Conservation (phyloP, 2,113 vertebrate species). For the Sinocyclocheilus anophthalmus region DNA sequence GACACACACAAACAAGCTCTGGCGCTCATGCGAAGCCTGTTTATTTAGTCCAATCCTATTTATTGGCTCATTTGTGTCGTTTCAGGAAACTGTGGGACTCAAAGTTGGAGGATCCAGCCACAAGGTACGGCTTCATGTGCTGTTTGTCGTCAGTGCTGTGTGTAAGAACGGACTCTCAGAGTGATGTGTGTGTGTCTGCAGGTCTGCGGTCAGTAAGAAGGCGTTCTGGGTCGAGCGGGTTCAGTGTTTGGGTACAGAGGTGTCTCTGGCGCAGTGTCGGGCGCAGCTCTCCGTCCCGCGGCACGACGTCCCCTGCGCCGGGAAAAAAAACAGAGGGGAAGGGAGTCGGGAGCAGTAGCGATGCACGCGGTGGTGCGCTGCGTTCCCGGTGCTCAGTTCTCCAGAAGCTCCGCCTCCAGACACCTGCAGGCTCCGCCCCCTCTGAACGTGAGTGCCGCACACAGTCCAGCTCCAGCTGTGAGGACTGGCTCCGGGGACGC, state of each 20-base stretch:
- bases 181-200: constrained; percentile 43
- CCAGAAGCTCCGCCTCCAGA: constrained; percentile 38
- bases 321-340: no score
- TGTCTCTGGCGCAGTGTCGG: constrained; percentile 82
- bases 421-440: constrained; percentile 66
- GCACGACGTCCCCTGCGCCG: constrained; percentile 73
- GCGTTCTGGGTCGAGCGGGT: constrained; percentile 86
- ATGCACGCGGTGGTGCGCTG: constrained; percentile 89
- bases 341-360: no score
- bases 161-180: neutral
- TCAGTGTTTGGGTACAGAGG: constrained; percentile 83
- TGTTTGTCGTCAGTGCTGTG: neutral
- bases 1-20: constrained; percentile 42
- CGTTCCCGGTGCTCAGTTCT: constrained; percentile 76
- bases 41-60: neutral
- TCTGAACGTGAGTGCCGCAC: constrained; percentile 71
- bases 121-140: constrained; percentile 76
- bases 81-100: constrained; percentile 90
- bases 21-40: constrained; percentile 24
- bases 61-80: neutral
- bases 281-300: constrained; percentile 74
- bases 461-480: no score
- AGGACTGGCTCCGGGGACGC: neutral
- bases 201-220: constrained; percentile 80
- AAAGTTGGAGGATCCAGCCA: constrained; percentile 85